Evolutionary conservation across 2,113 vertebrate genomes (phyloP).

Genomic region (Hydrochoerus hydrochaeris): DNA sequence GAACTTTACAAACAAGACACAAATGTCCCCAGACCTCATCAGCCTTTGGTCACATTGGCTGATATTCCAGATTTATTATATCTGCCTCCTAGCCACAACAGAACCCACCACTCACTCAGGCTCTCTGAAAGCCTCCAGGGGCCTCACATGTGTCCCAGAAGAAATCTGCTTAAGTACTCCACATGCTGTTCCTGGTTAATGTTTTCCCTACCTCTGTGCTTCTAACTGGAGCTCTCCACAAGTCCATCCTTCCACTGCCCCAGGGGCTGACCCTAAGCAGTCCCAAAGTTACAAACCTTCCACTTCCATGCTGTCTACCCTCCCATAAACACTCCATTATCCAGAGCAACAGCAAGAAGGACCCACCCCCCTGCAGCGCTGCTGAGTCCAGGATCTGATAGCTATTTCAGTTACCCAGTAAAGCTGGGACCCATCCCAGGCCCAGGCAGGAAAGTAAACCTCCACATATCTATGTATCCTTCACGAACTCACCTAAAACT

Average conservation of each 20-base stretch:
- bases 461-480: neutral
- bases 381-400: neutral
- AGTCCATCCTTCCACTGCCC: neutral
- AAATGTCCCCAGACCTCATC: neutral
- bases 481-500: neutral
- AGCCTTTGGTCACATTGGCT: neutral
- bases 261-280: neutral
- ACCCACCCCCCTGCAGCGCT: neutral
- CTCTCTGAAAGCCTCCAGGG: neutral
- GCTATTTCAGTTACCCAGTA: neutral
- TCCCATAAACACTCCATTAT: neutral
- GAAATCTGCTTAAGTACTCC: neutral
- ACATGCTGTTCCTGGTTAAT: neutral
- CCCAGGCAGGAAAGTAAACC: neutral
- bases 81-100: neutral
- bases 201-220: neutral
- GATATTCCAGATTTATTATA: neutral
- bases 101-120: neutral
- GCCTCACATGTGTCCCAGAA: neutral
- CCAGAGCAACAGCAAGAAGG: neutral
- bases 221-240: neutral
- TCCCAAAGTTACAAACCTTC: neutral
- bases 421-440: neutral
- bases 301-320: neutral
- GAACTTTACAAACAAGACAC: neutral